Evolutionary conservation across 2,113 vertebrate species (phyloP).

Genomic region (Pygoscelis adeliae): DNA sequence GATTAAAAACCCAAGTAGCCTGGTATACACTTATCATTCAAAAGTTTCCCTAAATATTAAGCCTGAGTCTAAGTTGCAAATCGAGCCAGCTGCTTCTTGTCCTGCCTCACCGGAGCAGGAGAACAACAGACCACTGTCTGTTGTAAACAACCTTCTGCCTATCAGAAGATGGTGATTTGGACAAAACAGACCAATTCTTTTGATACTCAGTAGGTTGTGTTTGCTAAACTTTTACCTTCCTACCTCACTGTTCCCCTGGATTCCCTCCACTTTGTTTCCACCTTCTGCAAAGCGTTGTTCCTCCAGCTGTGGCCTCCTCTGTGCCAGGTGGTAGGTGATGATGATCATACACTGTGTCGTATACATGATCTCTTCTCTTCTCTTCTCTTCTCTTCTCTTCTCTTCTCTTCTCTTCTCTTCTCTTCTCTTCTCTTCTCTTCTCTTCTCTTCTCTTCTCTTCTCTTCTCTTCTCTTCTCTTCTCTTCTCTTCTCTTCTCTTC

Average conservation of each 20-base stretch:
- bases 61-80: background rate
- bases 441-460: too few species aligned
- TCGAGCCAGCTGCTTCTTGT: background rate
- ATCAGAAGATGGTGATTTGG: background rate
- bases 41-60: background rate
- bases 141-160: background rate
- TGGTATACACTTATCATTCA: background rate
- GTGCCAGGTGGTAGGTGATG: background rate
- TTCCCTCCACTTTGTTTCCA: background rate
- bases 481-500: too few species aligned
- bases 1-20: background rate
- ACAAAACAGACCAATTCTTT: background rate
- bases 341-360: fast-evolving
- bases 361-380: background rate
- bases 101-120: background rate
- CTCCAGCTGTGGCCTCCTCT: background rate
- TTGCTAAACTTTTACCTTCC: background rate
- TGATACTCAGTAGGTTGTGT: background rate
- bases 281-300: fast-evolving
- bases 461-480: too few species aligned
- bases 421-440: too few species aligned
- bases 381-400: too few species aligned
- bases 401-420: too few species aligned
- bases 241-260: background rate
- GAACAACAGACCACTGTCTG: background rate